Percentiles rank a stretch among this genome's conserved stretches.
Evolutionary conservation across 30 jellyfish, hydroid and myxozoan species (phyloP).

Genomic region (Cassiopea andromeda): DNA sequence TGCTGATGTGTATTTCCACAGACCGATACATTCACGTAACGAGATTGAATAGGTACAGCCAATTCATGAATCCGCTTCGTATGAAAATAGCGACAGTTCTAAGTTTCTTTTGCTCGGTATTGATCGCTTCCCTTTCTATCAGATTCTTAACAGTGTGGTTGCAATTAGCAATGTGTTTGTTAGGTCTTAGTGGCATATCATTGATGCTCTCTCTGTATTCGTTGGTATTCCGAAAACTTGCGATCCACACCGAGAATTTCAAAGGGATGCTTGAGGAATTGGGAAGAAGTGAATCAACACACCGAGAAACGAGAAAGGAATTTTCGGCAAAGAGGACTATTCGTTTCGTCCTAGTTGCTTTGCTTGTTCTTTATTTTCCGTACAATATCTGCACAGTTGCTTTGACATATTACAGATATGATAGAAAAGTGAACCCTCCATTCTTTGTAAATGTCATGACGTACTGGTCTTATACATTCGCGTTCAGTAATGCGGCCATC

Average conservation of each 20-base stretch:
- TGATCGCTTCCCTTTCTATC: neutral
- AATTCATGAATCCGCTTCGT: slow-evolving; percentile 45
- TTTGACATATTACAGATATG: slow-evolving; percentile 33
- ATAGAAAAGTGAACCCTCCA: neutral
- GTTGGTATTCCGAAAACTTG: slow-evolving; percentile 27
- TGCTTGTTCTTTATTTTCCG: slow-evolving; percentile 43
- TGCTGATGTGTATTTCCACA: slow-evolving; percentile 36
- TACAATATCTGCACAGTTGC: slow-evolving; percentile 15
- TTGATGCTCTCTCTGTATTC: slow-evolving; percentile 19
- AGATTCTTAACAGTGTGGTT: slow-evolving; percentile 1
- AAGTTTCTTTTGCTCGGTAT: slow-evolving; percentile 20
- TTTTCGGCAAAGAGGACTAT: slow-evolving; percentile 56
- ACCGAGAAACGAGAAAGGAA: slow-evolving; percentile 38
- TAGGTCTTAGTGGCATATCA: slow-evolving; percentile 1
- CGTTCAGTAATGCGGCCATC: slow-evolving; percentile 46
- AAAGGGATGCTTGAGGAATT: neutral
- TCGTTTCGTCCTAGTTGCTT: slow-evolving; percentile 31
- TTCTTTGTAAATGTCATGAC: neutral
- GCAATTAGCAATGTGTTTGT: slow-evolving; percentile 7
- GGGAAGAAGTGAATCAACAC: neutral
- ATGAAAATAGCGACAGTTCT: slow-evolving; percentile 13
- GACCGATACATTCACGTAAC: slow-evolving; percentile 62
- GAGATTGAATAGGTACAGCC: slow-evolving; percentile 26
- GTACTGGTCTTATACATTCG: slow-evolving; percentile 1
- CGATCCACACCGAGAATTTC: slow-evolving; percentile 32